Conservation (phyloP, 2,797 vertebrate genomes). For the Onychomys arenicola region DNA sequence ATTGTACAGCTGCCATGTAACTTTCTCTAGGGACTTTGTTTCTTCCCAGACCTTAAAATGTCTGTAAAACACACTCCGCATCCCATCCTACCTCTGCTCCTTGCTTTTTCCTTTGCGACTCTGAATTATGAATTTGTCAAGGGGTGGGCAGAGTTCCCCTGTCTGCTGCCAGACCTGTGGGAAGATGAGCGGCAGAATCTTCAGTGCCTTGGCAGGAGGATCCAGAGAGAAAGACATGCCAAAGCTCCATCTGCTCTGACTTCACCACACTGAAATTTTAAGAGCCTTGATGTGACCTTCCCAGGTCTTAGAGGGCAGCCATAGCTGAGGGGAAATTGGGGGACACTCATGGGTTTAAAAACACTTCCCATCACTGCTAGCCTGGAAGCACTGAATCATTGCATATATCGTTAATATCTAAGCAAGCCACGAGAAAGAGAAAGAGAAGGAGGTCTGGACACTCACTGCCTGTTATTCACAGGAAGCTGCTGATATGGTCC, state of each 20-base stretch:
- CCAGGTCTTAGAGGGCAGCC: neutral
- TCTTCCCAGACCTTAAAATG: neutral
- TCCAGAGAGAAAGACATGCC: neutral
- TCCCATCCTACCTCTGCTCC: neutral
- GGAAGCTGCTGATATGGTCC: neutral
- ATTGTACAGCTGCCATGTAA: neutral
- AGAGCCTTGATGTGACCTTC: neutral
- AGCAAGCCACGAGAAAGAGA: neutral
- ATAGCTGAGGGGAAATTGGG: rapidly evolving
- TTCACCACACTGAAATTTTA: neutral
- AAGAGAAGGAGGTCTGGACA: neutral
- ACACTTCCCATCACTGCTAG: no score
- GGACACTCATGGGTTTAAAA: neutral
- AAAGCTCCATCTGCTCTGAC: neutral
- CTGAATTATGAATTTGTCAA: neutral
- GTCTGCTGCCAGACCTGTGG: neutral
- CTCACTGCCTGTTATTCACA: neutral
- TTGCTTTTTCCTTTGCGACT: neutral
- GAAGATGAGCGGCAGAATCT: neutral
- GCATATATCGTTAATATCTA: neutral
- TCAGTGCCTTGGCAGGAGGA: rapidly evolving
- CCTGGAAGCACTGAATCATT: neutral
- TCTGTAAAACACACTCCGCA: rapidly evolving
- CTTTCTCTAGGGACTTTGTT: neutral
- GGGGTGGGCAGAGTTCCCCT: neutral